phyloP scores from a whole-genome alignment of 2,888 invertebrate genomes.

The Hermodice carunculata region DNA sequence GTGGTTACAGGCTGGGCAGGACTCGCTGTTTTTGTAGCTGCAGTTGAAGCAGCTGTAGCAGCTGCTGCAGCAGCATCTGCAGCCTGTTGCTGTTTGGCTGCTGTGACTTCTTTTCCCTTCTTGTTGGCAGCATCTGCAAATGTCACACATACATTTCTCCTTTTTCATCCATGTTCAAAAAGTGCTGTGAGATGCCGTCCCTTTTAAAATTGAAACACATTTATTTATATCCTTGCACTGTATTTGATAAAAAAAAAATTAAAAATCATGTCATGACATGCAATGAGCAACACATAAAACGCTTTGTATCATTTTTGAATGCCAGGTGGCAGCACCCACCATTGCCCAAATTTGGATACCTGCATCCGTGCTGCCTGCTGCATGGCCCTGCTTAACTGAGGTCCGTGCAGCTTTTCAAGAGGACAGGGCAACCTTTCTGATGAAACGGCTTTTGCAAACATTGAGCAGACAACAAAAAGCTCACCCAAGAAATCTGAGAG shows the following conservation, averaged over 20 bases:
- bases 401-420: no score
- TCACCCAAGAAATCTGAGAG: no score
- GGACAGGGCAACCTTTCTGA: no score
- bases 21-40: conserved; percentile 12
- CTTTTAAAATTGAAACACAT: no score
- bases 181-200: not conserved
- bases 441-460: no score
- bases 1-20: not conserved
- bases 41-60: conserved; percentile 9
- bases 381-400: no score
- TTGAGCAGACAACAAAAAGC: no score
- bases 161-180: not conserved
- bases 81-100: not conserved
- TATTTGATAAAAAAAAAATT: not conserved
- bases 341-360: no score
- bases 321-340: no score
- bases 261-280: not conserved
- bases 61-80: conserved; percentile 6
- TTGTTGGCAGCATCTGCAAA: conserved; percentile 14
- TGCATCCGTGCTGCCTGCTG: no score
- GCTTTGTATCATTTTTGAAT: no score
- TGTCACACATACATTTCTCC: not conserved
- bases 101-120: conserved; percentile 22
- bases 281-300: no score
- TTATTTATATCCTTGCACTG: not conserved